Evolutionary conservation across 2,113 vertebrate genomes (phyloP).

Genomic region (Uria aalge): DNA sequence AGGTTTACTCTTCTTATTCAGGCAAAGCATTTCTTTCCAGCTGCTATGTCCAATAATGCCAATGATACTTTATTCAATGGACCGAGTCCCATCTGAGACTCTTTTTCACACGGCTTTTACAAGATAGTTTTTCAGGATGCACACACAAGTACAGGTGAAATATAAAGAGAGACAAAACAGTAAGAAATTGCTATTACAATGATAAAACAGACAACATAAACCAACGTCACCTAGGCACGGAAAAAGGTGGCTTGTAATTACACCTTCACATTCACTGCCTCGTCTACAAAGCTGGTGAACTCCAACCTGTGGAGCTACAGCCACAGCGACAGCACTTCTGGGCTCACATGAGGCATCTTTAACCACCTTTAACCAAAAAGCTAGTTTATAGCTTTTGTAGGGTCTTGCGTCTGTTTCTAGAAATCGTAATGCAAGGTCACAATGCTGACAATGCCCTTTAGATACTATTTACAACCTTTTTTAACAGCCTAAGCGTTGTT

Average conservation of each 20-base stretch:
- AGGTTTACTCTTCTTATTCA: not conserved
- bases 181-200: not conserved
- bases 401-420: not conserved
- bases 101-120: not conserved
- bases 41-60: not conserved
- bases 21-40: not conserved
- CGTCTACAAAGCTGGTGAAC: not conserved
- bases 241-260: not conserved
- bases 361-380: not conserved
- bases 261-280: not conserved
- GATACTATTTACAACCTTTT: not conserved
- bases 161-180: not conserved
- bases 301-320: not conserved
- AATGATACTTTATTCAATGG: not conserved
- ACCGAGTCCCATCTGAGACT: not conserved
- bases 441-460: not conserved
- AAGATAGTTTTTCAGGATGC: not conserved
- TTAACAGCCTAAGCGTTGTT: not conserved
- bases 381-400: not conserved
- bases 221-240: not conserved
- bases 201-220: not conserved
- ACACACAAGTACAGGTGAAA: not conserved
- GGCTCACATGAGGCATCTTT: not conserved
- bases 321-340: not conserved
- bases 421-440: accelerated